These are phyloP conservation scores for Drosophila bocki DNA, from an alignment of 1,140 invertebrate species.

Conservation along the genomic window DNA sequence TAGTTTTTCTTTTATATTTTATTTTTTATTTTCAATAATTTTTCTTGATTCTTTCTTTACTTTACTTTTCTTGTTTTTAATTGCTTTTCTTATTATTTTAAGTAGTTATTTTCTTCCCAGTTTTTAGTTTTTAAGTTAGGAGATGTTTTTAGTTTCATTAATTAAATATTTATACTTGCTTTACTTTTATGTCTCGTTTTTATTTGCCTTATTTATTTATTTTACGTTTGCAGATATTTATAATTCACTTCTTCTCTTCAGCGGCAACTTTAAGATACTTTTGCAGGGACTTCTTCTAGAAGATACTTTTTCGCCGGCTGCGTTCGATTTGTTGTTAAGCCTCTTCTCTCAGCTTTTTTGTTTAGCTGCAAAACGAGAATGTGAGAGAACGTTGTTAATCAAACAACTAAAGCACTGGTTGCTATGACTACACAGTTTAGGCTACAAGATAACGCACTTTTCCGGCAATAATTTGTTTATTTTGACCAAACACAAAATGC, in stretches of 20 bases:
- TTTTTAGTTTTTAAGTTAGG: too few relatives aligned
- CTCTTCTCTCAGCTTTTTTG: constrained; percentile 15
- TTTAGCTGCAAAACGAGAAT: constrained; percentile 48
- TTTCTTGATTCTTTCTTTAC: not conserved
- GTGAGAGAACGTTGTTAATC: constrained; percentile 29
- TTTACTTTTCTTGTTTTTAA: not conserved
- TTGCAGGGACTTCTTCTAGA: not conserved
- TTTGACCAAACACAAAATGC: constrained; percentile 15
- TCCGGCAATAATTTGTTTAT: constrained; percentile 24
- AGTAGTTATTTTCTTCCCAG: too few relatives aligned
- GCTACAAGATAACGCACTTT: constrained; percentile 6
- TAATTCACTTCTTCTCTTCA: not conserved
- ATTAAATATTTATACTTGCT: too few relatives aligned
- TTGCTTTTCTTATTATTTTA: not conserved
- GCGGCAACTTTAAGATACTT: constrained; percentile 5
- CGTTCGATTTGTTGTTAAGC: constrained; percentile 1
- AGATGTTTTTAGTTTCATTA: too few relatives aligned
- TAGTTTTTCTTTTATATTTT: not conserved
- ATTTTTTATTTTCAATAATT: too few relatives aligned
- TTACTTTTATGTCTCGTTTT: too few relatives aligned
- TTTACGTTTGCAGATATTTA: not conserved
- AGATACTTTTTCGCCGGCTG: constrained; percentile 14
- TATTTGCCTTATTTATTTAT: too few relatives aligned
- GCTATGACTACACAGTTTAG: constrained; percentile 29
- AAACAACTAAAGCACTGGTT: constrained; percentile 32